Evolutionary conservation across 2,888 invertebrate genomes (phyloP).

Genomic region (Phaonia tiefii): DNA sequence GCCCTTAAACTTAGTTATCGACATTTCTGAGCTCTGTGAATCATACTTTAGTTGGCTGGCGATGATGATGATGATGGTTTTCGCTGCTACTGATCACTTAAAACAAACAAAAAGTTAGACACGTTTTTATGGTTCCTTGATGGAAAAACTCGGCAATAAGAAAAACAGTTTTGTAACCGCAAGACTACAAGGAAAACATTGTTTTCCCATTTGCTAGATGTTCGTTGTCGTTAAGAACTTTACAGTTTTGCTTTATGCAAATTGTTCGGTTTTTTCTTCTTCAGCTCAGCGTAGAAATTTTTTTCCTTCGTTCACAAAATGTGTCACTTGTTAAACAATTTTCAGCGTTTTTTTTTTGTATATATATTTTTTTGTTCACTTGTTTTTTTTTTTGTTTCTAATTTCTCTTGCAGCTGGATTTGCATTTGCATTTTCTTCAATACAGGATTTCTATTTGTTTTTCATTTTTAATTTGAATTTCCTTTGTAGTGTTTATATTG

Average conservation of each 20-base stretch:
- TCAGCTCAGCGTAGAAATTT: too few relatives aligned
- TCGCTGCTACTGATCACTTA: constrained; percentile 6
- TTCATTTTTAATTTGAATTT: constrained; percentile 17
- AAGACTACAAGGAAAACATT: constrained; percentile 23
- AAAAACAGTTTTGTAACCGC: constrained; percentile 40
- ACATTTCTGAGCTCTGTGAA: constrained; percentile 49
- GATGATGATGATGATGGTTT: constrained; percentile 14
- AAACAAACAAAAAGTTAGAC: constrained; percentile 55
- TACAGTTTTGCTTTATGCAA: constrained; percentile 65
- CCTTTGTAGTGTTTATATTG: constrained; percentile 37
- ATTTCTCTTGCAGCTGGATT: too few relatives aligned
- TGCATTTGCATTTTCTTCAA: too few relatives aligned
- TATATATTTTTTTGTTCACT: too few relatives aligned
- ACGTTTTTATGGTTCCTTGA: constrained; percentile 53
- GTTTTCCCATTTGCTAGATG: constrained; percentile 51
- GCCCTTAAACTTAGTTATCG: constrained; percentile 54
- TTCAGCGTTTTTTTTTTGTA: constrained; percentile 57
- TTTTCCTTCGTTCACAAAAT: constrained; percentile 56
- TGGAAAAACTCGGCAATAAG: background rate
- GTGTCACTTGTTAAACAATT: constrained; percentile 68
- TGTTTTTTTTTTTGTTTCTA: constrained; percentile 29
- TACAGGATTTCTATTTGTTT: background rate
- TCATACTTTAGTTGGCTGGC: too few relatives aligned
- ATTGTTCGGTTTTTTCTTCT: constrained; percentile 48
- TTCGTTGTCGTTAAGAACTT: constrained; percentile 28